Evolutionary conservation across 2,888 invertebrate genomes (phyloP), one percentile per base, ranked within the genome.

Genomic region (Laspeyria flexula): DNA sequence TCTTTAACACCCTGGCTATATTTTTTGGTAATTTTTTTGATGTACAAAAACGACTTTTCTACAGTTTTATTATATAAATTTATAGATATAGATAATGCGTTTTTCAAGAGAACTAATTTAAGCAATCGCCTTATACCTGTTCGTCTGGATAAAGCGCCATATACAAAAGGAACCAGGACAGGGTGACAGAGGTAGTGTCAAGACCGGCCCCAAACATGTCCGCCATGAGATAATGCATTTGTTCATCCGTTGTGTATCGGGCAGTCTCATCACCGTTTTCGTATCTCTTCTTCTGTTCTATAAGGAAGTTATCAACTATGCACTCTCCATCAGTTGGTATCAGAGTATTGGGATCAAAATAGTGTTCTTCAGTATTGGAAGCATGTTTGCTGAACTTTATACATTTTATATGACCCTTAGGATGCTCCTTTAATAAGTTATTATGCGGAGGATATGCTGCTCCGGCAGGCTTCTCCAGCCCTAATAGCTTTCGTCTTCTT

Each of bases 181-280:
- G 75, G 0, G 97, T 96, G 0, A 96, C 94, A 47, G 96, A 85
- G 0, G 97, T 96, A 0, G 98, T 97, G 71, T 98, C 98, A 42
- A 97, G 93, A 3, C 97, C 97, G 10, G 97, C 97, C 0, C 97
- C 97, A 75, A 96, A 96, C 75, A 97, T 90, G 83, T 98, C 98
- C 1, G 96, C 96, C 53, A 97, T 78, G 21, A 97, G 88, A 79
- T 95, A 96, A 64, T 94, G 86, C 73, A 97, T 88, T 76, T 98
- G 97, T 44, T 94, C 92, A 62, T 94, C 93, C 11, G 90, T 94
- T 75, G 95, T 95, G 64, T 93, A 93, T 43, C 81, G 77, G n/a
- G 88, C 83, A 3, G 81, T 76, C 4, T 86, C 88, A 34, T 93
- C 90, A 1, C 79, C 76, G 42, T 65, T 85, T 41, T 81, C 85